Conservation (phyloP, 2,888 invertebrate species). For the Altica lythri region DNA sequence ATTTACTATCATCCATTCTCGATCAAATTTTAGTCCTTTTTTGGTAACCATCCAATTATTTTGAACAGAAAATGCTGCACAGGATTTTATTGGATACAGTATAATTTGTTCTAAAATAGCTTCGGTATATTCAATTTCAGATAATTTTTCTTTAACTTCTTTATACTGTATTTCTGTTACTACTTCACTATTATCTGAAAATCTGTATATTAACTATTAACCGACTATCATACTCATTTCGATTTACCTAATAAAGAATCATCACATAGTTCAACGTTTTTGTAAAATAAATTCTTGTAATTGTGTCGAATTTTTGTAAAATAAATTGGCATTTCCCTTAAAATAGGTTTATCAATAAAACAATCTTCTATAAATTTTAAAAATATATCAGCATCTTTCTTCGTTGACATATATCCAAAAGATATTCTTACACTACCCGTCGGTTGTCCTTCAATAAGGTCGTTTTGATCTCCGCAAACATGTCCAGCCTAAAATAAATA, state of each 20-base stretch:
- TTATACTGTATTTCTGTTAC: too few relatives aligned
- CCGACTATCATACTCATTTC: too few relatives aligned
- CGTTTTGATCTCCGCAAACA: slow-evolving; percentile 87
- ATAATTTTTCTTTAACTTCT: too few relatives aligned
- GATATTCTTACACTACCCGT: slow-evolving; percentile 92
- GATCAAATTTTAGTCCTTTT: slow-evolving; percentile 84
- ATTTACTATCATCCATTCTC: slow-evolving; percentile 92
- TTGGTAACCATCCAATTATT: slow-evolving; percentile 72
- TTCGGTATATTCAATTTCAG: too few relatives aligned
- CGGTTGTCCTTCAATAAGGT: slow-evolving; percentile 83
- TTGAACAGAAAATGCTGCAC: slow-evolving; percentile 74
- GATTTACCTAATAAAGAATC: too few relatives aligned
- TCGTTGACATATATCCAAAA: slow-evolving; percentile 88
- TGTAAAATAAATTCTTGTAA: slow-evolving; percentile 23
- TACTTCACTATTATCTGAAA: too few relatives aligned
- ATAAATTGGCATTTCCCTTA: slow-evolving; percentile 44
- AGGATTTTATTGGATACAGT: slow-evolving; percentile 91
- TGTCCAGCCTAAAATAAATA: slow-evolving; percentile 81
- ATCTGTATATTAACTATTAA: too few relatives aligned
- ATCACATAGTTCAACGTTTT: too few relatives aligned
- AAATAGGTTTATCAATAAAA: slow-evolving; percentile 65
- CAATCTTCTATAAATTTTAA: slow-evolving; percentile 76
- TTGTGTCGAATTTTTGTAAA: slow-evolving; percentile 15
- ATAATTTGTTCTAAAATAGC: slow-evolving; percentile 54
- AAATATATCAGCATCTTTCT: slow-evolving; percentile 71